Conservation (phyloP, 1,140 invertebrate genomes). For the Ooceraea biroi region DNA sequence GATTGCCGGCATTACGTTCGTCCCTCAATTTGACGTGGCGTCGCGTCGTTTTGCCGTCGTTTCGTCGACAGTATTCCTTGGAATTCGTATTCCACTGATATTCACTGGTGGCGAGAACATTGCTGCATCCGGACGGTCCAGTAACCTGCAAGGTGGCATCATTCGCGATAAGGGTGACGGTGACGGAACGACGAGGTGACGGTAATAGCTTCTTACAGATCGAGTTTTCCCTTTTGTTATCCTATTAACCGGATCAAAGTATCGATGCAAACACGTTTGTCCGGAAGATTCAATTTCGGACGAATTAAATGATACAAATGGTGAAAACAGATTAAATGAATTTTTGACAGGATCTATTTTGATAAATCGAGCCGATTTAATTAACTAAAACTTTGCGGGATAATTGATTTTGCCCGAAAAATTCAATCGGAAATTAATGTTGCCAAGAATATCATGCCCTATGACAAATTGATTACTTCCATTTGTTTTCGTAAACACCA, state of each 20-base stretch:
- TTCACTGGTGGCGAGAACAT: too few relatives aligned
- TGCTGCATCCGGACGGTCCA: too few relatives aligned
- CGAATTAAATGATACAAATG: not conserved
- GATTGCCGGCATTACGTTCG: slow-evolving; percentile 30
- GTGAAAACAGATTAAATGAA: not conserved
- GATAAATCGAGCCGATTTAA: not conserved
- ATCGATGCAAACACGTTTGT: too few relatives aligned
- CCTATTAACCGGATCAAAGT: too few relatives aligned
- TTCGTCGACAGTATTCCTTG: not conserved
- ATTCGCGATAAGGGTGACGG: too few relatives aligned
- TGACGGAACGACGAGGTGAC: too few relatives aligned
- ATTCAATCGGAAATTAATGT: slow-evolving; percentile 26
- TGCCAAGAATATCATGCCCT: not conserved
- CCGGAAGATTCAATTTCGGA: too few relatives aligned
- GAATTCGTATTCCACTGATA: not conserved
- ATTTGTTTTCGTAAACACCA: slow-evolving; percentile 32
- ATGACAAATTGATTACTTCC: not conserved
- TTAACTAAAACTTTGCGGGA: slow-evolving; percentile 8
- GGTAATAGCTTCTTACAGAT: too few relatives aligned
- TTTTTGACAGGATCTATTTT: not conserved
- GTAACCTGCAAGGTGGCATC: too few relatives aligned
- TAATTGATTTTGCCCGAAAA: slow-evolving; percentile 14
- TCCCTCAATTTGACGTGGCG: not conserved
- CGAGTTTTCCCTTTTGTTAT: too few relatives aligned
- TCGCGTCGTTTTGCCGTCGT: not conserved